Base-by-base conservation (phyloP, 2,888 invertebrate genomes). In the Listrodromus nycthemerus region DNA sequence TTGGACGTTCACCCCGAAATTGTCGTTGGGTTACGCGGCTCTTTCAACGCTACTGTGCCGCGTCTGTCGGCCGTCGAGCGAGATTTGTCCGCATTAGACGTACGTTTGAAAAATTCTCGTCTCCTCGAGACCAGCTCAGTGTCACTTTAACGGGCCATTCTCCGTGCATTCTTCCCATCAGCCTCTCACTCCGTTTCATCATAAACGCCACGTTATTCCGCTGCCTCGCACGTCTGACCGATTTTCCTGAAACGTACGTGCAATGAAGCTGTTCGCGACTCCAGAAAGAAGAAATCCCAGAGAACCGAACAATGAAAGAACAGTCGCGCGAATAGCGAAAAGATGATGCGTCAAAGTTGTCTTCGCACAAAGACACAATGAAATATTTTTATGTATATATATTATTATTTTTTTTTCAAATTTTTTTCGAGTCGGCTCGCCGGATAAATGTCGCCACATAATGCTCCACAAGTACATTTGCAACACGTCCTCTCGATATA, bases 151-250 rank as follows among this genome's bases (percentile, higher is more conserved):
- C 24, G 13, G 37, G 24, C 55, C 21, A 55, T 30, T 5, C 41
- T 8, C 61, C 16, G 10, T 24, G 48, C 19, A 30, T 61, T 73
- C 45, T 61, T 73, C 27, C n/a, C 27, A 58, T 58, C 24, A 24
- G 24, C 21, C 16, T 48, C 61, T 45, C 41, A 2, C 45, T 21
- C 27, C 10, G 24, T 45, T 45, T 75, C 78, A 78, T 84, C 84
- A 80, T 81, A 78, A 73, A 71, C 37, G 74, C 50, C 37, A 73
- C 82, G 70, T 52, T 63, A 73, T 81, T 81, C 65, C 37, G 69
- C 65, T 74, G 77, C 67, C 74, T 81, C 70, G 70, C 78, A 78
- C 81, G 80, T 78, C 61, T 76, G 78, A 81, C 80, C 77, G 77
- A 78, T 78, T 73, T 84, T 65, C 48, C 58, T 48, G 63, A 45